Evolutionary conservation across 2,888 invertebrate genomes (phyloP).

Genomic region (Noctua janthe): DNA sequence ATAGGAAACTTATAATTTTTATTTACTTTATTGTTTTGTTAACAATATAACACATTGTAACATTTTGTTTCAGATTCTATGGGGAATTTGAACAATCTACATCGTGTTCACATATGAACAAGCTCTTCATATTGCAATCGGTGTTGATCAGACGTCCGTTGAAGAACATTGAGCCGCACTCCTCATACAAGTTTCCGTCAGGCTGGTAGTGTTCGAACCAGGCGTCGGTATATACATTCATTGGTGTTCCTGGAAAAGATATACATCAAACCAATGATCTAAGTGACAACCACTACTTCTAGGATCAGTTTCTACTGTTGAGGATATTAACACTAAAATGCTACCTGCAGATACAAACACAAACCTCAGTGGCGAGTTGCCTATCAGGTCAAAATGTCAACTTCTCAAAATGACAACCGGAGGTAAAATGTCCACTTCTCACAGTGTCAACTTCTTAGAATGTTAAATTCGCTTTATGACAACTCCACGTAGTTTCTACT

Average conservation of each 20-base stretch:
- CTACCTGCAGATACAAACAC: not conserved
- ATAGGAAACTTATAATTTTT: not conserved
- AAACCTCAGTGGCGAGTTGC: no score
- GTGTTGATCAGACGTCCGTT: slow-evolving; percentile 79
- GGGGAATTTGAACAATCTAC: not conserved
- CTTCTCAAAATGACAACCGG: no score
- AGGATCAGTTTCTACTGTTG: not conserved
- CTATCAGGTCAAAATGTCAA: no score
- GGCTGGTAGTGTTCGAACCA: slow-evolving; percentile 79
- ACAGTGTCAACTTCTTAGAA: no score
- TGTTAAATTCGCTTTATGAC: no score
- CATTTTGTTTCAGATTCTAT: not conserved
- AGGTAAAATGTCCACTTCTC: no score
- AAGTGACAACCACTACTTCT: not conserved
- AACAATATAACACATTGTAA: not conserved
- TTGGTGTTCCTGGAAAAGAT: slow-evolving; percentile 2
- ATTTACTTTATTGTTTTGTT: not conserved
- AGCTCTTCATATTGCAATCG: slow-evolving; percentile 73
- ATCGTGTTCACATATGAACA: slow-evolving; percentile 84
- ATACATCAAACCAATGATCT: not conserved
- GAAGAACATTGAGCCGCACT: slow-evolving; percentile 78
- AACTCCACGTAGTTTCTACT: no score
- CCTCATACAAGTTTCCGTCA: slow-evolving; percentile 62
- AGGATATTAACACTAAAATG: not conserved
- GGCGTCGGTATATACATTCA: slow-evolving; percentile 68